Conservation (phyloP, 2,888 invertebrate species). For the Neoaliturus tenellus region DNA sequence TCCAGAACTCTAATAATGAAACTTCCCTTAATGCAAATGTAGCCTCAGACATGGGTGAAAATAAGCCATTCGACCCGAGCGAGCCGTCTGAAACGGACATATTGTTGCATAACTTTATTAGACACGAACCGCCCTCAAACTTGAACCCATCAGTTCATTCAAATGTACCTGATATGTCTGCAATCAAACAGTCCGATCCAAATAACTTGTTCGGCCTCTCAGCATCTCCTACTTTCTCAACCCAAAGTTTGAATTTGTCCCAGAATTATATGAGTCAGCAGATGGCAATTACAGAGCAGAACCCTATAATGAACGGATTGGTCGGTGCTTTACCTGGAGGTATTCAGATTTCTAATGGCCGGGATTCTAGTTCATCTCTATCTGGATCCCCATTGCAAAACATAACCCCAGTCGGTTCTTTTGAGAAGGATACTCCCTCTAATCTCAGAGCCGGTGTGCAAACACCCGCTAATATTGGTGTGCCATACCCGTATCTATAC, state of each 20-base stretch:
- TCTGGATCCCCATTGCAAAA: neutral
- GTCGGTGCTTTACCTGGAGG: neutral
- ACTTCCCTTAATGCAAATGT: neutral
- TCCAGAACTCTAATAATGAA: neutral
- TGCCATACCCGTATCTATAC: neutral
- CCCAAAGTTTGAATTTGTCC: neutral
- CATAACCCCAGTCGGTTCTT: neutral
- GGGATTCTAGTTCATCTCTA: conserved; percentile 6
- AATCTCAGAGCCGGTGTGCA: neutral
- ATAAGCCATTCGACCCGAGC: neutral
- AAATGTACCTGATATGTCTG: neutral
- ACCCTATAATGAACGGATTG: neutral
- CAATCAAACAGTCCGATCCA: neutral
- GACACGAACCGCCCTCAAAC: conserved; percentile 26
- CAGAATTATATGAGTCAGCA: neutral
- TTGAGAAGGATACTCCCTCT: neutral
- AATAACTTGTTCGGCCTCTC: neutral
- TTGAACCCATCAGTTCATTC: neutral
- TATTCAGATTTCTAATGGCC: conserved; percentile 8
- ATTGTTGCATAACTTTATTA: conserved; percentile 24
- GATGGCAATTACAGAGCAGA: neutral
- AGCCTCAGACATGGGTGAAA: neutral
- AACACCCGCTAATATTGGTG: neutral
- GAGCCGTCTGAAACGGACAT: conserved; percentile 15
- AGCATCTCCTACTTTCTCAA: neutral